Evolutionary conservation across 2,113 vertebrate species (phyloP).

Genomic region (Clarias gariepinus): DNA sequence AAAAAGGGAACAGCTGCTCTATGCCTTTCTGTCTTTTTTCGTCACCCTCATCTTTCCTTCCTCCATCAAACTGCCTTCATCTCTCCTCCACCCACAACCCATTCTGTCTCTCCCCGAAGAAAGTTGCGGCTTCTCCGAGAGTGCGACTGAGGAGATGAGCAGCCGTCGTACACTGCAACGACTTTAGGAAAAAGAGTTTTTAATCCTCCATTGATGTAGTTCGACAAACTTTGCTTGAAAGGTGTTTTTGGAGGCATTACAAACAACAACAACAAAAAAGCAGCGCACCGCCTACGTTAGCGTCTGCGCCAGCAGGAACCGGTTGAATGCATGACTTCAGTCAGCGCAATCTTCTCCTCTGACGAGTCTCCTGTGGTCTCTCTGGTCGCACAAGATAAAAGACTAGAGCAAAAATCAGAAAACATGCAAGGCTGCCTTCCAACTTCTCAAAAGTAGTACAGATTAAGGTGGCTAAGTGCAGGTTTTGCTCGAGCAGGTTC

Average conservation of each 20-base stretch:
- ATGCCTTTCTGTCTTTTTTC: constrained; percentile 44
- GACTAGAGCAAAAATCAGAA: constrained; percentile 45
- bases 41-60: constrained; percentile 48
- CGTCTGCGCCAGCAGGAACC: constrained; percentile 59
- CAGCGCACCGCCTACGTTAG: constrained; percentile 39
- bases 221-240: constrained; percentile 76
- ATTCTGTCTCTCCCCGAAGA: constrained; percentile 47
- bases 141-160: constrained; percentile 60
- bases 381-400: constrained; percentile 67
- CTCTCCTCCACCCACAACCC: background rate
- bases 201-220: constrained; percentile 75
- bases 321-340: constrained; percentile 64
- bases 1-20: constrained; percentile 25
- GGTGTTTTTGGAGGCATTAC: constrained; percentile 72
- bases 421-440: constrained; percentile 50
- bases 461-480: constrained; percentile 54
- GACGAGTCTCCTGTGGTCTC: constrained; percentile 72
- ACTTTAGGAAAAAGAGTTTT: constrained; percentile 66
- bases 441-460: constrained; percentile 54
- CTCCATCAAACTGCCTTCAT: background rate
- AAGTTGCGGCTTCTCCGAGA: constrained; percentile 65
- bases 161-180: constrained; percentile 22
- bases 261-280: constrained; percentile 59
- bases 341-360: constrained; percentile 60
- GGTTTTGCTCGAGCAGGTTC: constrained; percentile 53